Percentiles rank a stretch among this genome's conserved stretches.
Conservation (phyloP, 2,797 vertebrate genomes). For the Chrysocyon brachyurus region DNA sequence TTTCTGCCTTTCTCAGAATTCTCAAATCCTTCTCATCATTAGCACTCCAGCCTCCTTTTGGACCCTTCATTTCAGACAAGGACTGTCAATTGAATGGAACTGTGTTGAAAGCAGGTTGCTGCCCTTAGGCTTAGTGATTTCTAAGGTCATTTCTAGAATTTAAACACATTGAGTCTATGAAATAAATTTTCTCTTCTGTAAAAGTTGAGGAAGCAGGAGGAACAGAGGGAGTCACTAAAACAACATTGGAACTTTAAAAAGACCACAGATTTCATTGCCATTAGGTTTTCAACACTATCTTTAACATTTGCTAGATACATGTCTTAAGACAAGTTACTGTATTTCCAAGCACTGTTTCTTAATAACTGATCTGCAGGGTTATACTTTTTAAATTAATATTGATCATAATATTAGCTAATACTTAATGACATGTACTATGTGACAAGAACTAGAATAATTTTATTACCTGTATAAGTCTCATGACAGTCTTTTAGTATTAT, state of each 20-base stretch:
- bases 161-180: not conserved
- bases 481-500: not conserved
- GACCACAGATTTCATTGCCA: not conserved
- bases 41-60: not conserved
- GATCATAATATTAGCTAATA: not conserved
- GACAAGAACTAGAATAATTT: not conserved
- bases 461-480: not conserved
- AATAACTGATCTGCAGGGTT: not conserved
- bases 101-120: not conserved
- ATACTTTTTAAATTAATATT: not conserved
- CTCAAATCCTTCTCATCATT: not conserved
- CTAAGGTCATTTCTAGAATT: not conserved
- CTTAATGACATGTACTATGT: not conserved
- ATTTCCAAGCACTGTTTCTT: not conserved
- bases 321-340: not conserved
- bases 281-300: conserved; percentile 9
- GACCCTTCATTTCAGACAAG: not conserved
- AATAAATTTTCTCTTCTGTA: conserved; percentile 26
- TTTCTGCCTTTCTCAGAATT: not conserved
- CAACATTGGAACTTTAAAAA: not conserved
- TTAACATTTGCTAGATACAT: not conserved
- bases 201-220: not conserved
- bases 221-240: not conserved
- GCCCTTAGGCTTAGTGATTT: not conserved
- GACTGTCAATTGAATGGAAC: not conserved